Evolutionary conservation across 2,797 vertebrate species (phyloP).

Genomic region (Carapus acus): DNA sequence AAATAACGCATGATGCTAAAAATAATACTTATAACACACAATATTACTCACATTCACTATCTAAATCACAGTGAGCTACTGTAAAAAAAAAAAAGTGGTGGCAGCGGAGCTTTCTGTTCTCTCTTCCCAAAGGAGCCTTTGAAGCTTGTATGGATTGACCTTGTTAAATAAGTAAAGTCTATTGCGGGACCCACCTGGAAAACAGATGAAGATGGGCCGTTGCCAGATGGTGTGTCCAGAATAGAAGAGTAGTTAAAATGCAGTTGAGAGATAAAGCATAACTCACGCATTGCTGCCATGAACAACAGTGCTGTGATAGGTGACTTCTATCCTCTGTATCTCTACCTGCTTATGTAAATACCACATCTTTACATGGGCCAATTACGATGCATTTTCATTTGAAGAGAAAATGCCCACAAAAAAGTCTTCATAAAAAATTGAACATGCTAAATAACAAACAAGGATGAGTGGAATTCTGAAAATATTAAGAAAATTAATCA

Average conservation of each 20-base stretch:
- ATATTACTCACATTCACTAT: constrained; percentile 8
- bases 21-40: constrained; percentile 31
- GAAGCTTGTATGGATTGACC: constrained; percentile 61
- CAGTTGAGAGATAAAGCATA: constrained; percentile 33
- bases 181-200: constrained; percentile 53
- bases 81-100: constrained; percentile 29
- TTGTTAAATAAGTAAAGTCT: constrained; percentile 68
- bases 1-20: constrained; percentile 44
- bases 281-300: constrained; percentile 16
- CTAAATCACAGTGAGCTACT: constrained; percentile 32
- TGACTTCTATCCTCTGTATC: constrained; percentile 26
- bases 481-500: no score
- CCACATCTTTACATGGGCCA: no score
- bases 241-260: constrained; percentile 32
- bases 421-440: no score
- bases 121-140: constrained; percentile 42
- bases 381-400: no score
- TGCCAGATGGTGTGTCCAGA: constrained; percentile 42
- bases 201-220: constrained; percentile 58
- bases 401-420: no score
- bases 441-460: no score
- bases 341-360: no score
- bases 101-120: constrained; percentile 22
- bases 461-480: no score
- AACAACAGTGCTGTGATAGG: constrained; percentile 37